Conservation (phyloP, 2,113 vertebrate genomes). For the Numenius arquata region DNA sequence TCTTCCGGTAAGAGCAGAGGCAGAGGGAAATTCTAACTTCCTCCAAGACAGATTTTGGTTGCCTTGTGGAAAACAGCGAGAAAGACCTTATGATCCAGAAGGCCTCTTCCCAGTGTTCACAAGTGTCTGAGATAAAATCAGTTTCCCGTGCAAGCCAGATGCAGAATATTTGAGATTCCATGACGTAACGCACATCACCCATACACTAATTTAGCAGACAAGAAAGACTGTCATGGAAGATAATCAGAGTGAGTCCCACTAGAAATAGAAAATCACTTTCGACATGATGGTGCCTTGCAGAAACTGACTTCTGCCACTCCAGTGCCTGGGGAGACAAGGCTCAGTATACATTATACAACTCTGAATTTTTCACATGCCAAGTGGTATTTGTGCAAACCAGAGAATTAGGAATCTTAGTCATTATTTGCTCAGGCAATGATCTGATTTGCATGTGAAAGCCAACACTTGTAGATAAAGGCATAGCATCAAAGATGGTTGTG, state of each 20-base stretch:
- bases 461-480: neutral
- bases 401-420: neutral
- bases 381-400: neutral
- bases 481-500: neutral
- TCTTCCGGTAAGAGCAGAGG: neutral
- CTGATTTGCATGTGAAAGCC: neutral
- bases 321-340: neutral
- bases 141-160: neutral
- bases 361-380: neutral
- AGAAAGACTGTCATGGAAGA: neutral
- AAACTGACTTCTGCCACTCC: neutral
- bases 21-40: neutral
- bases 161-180: neutral
- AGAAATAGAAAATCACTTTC: neutral
- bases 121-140: neutral
- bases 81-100: neutral
- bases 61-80: neutral
- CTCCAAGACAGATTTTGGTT: neutral
- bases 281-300: neutral
- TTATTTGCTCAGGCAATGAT: neutral
- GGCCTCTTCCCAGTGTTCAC: neutral
- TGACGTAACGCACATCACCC: neutral
- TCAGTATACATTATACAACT: neutral
- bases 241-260: neutral
- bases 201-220: constrained; percentile 19